Percentiles rank a stretch among this genome's conserved stretches.
phyloP scores from a whole-genome alignment of 2,888 invertebrate species.

The Mechanitis mazaeus region DNA sequence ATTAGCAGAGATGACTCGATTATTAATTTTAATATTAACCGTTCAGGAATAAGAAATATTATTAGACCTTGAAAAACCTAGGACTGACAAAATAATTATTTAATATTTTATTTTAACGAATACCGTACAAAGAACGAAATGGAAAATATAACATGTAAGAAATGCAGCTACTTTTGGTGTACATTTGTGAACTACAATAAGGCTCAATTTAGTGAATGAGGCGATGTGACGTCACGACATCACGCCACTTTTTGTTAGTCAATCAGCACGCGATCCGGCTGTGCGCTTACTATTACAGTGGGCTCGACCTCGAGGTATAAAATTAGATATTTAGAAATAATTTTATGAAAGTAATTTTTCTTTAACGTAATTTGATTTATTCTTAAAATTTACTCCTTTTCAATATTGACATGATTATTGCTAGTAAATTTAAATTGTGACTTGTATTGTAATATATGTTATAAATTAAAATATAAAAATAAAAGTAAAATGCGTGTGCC shows the following conservation, averaged over 20 bases:
- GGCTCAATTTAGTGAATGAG: slow-evolving; percentile 59
- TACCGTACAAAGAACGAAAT: no score
- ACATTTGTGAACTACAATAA: slow-evolving; percentile 39
- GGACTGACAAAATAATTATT: no score
- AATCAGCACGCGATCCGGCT: slow-evolving; percentile 62
- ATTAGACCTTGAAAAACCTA: no score
- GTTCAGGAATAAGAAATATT: background rate
- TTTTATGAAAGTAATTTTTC: slow-evolving; percentile 8
- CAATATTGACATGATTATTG: slow-evolving; percentile 1
- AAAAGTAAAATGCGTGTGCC: slow-evolving; percentile 37
- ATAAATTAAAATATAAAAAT: slow-evolving; percentile 1
- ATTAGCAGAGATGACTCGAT: background rate
- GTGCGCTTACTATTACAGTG: slow-evolving; percentile 39
- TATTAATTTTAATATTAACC: background rate
- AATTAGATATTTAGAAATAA: slow-evolving; percentile 23
- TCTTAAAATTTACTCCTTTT: slow-evolving; percentile 4
- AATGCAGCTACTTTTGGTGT: background rate
- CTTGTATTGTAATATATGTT: no score
- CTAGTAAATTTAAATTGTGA: slow-evolving; percentile 5
- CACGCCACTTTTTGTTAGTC: slow-evolving; percentile 75
- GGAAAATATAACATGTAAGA: background rate
- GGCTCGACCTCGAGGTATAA: slow-evolving; percentile 33
- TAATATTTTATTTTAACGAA: no score
- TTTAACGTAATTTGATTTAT: background rate
- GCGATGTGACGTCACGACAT: slow-evolving; percentile 73